A percentile compares a stretch with the other conserved stretches of the same genome.
phyloP scores from a whole-genome alignment of 2,888 invertebrate species.

The Eucriotettix oculatus region DNA sequence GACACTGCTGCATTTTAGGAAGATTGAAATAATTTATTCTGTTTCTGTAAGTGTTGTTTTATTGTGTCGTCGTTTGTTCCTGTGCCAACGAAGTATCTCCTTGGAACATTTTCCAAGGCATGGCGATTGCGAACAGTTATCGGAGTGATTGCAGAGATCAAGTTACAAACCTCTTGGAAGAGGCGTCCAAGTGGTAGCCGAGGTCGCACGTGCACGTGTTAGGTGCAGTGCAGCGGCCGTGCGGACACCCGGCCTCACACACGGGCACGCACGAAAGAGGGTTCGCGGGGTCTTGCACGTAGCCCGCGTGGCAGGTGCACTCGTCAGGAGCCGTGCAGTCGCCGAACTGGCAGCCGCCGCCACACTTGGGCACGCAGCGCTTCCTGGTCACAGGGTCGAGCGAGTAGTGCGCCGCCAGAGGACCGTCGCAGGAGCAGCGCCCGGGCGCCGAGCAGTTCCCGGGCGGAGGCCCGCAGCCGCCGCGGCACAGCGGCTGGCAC shows the following conservation, averaged over 20 bases:
- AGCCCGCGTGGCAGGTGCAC: conserved; percentile 10
- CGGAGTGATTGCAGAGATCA: too few species aligned
- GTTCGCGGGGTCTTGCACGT: background rate
- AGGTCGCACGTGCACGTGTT: conserved; percentile 20
- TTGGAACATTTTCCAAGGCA: too few species aligned
- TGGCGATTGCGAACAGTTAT: too few species aligned
- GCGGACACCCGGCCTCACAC: conserved; percentile 11
- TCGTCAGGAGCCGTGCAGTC: conserved; percentile 31
- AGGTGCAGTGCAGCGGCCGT: conserved; percentile 18
- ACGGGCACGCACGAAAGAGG: conserved; percentile 7
- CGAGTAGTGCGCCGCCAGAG: background rate
- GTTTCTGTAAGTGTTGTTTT: too few species aligned
- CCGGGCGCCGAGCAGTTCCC: background rate
- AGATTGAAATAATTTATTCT: too few species aligned
- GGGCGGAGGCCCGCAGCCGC: conserved; percentile 11
- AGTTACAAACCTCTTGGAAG: background rate
- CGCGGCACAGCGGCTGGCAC: conserved; percentile 8
- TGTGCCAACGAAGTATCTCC: too few species aligned
- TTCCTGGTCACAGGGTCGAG: background rate
- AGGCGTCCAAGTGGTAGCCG: conserved; percentile 9
- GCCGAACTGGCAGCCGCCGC: conserved; percentile 50
- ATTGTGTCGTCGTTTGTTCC: too few species aligned
- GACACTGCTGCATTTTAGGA: too few species aligned
- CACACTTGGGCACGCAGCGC: conserved; percentile 26
- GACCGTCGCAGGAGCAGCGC: background rate